phyloP scores from a whole-genome alignment of 2,888 invertebrate genomes.

The Hirtodrosophila trivittata region DNA sequence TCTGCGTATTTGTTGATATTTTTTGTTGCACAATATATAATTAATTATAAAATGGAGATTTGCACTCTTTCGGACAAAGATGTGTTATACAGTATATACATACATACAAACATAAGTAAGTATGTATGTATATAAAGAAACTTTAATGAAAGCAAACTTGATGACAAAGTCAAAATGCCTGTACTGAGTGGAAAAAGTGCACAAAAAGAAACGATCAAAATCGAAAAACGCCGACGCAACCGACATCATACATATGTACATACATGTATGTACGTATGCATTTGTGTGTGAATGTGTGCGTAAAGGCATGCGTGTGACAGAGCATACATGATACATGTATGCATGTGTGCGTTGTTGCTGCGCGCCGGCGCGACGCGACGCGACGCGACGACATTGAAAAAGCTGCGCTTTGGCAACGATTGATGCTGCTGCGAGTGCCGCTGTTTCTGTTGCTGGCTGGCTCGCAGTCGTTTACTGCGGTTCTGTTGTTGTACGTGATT shows the following conservation, averaged over 20 bases:
- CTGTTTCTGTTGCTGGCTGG: constrained; percentile 14
- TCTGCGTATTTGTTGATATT: too few relatives aligned
- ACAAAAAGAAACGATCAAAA: constrained; percentile 43
- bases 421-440: too few relatives aligned
- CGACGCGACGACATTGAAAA: constrained; percentile 39
- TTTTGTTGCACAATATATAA: too few relatives aligned
- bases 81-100: too few relatives aligned
- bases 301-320: constrained; percentile 4
- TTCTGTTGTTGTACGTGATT: constrained; percentile 70
- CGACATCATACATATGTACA: constrained; percentile 8
- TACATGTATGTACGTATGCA: not conserved
- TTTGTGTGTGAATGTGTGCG: constrained; percentile 6
- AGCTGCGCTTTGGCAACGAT: constrained; percentile 26
- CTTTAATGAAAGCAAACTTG: not conserved
- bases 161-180: not conserved
- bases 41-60: too few relatives aligned
- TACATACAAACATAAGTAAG: not conserved
- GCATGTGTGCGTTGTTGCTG: constrained; percentile 2
- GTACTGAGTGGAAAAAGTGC: constrained; percentile 4
- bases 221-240: constrained; percentile 56
- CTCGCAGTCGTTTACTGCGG: constrained; percentile 15
- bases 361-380: constrained; percentile 30
- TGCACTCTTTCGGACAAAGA: too few relatives aligned
- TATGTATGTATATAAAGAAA: not conserved
- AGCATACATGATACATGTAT: not conserved